These are phyloP conservation scores for Diabrotica virgifera DNA, from an alignment of 1,140 invertebrate genomes.

Conservation along the genomic window DNA sequence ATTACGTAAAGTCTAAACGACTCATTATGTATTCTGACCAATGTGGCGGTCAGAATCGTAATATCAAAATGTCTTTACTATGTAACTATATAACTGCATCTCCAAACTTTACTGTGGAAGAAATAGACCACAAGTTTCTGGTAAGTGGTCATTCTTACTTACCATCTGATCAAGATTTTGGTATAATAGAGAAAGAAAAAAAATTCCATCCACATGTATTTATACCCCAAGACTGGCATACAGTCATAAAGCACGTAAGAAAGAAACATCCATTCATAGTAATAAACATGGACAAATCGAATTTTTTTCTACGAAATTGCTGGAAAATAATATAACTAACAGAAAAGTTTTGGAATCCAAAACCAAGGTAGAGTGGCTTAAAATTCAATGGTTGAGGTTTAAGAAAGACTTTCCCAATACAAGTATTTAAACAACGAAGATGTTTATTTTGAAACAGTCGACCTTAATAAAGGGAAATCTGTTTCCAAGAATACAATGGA, in stretches of 20 bases:
- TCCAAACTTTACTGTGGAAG: no score
- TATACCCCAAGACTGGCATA: constrained; percentile 23
- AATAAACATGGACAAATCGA: constrained; percentile 5
- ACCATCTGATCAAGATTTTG: constrained; percentile 31
- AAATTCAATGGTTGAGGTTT: constrained; percentile 25
- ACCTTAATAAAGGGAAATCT: no score
- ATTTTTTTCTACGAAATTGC: constrained; percentile 10
- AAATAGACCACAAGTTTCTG: no score
- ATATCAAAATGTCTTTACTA: no score
- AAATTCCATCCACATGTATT: constrained; percentile 23
- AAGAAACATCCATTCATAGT: constrained; percentile 22
- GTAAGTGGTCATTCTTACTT: constrained; percentile 28
- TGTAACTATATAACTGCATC: no score
- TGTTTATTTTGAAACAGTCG: no score
- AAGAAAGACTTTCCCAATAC: constrained; percentile 14
- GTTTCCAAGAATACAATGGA: not conserved
- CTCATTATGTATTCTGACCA: no score
- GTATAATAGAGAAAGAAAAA: constrained; percentile 26
- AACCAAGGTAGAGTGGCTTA: constrained; percentile 19
- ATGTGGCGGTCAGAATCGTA: no score
- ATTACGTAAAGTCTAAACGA: no score
- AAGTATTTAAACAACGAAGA: constrained; percentile 13
- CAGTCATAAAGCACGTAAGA: constrained; percentile 19
- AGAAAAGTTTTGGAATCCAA: constrained; percentile 13
- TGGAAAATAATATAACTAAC: constrained; percentile 16